Conservation (phyloP, 2,797 vertebrate species). For the Australoheros facetus region DNA sequence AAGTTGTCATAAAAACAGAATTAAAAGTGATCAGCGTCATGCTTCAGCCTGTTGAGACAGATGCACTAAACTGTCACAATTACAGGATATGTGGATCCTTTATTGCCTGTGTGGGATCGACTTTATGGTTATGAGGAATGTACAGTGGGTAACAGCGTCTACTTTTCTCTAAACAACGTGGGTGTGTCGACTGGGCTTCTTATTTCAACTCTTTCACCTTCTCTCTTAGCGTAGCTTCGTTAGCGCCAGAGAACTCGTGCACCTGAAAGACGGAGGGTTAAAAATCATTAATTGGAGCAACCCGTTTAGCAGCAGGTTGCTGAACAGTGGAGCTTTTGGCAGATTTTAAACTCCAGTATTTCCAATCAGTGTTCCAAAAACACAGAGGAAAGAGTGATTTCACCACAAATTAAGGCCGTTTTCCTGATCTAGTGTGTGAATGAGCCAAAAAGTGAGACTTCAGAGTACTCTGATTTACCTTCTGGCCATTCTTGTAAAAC, state of each 20-base stretch:
- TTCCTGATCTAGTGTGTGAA: background rate
- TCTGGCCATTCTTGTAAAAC: slow-evolving; percentile 84
- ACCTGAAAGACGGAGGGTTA: slow-evolving; percentile 76
- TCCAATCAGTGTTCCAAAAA: background rate
- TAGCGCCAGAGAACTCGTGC: slow-evolving; percentile 82
- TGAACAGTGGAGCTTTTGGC: background rate
- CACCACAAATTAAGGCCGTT: background rate
- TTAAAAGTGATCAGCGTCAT: slow-evolving; percentile 11
- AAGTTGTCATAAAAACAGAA: background rate
- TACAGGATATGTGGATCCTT: slow-evolving; percentile 19
- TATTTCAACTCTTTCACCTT: slow-evolving; percentile 61
- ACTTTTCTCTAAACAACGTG: background rate
- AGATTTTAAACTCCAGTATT: background rate
- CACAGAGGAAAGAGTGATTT: background rate
- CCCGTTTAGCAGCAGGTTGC: background rate
- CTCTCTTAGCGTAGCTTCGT: slow-evolving; percentile 72
- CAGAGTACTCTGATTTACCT: slow-evolving; percentile 69
- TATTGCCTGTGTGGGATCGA: background rate
- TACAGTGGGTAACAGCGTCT: background rate
- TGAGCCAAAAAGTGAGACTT: background rate
- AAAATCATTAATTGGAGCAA: too few species aligned
- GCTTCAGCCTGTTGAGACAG: background rate
- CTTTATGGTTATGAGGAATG: background rate
- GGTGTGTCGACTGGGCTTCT: background rate
- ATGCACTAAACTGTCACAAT: background rate